Evolutionary conservation across 2,113 vertebrate genomes (phyloP).

Genomic region (Perognathus longimembris): DNA sequence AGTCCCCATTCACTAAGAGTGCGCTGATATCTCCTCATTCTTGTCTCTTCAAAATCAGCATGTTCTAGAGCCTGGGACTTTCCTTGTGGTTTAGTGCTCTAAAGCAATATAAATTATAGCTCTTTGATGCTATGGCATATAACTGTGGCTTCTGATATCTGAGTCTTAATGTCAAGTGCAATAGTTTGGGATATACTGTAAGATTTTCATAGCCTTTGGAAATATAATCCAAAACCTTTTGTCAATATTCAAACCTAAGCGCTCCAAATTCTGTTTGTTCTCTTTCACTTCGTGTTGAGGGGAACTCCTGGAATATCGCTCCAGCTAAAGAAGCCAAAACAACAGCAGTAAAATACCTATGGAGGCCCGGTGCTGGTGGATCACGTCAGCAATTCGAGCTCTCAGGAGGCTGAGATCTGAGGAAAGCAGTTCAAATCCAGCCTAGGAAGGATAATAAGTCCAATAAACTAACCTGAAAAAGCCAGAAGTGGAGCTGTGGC

Average conservation of each 20-base stretch:
- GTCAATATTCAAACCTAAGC: background rate
- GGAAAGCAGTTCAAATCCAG: too few relatives aligned
- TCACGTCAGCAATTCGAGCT: too few relatives aligned
- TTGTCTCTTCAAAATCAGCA: background rate
- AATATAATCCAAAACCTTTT: background rate
- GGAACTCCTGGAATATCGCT: background rate
- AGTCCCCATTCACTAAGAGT: background rate
- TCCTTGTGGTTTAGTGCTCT: background rate
- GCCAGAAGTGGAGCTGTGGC: too few relatives aligned
- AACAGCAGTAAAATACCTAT: background rate
- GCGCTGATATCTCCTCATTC: background rate
- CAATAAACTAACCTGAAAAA: too few relatives aligned
- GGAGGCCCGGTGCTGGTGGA: too few relatives aligned
- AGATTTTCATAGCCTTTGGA: background rate
- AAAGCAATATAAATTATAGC: background rate
- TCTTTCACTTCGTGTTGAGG: background rate
- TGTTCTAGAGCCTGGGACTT: background rate
- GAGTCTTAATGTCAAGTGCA: conserved; percentile 15
- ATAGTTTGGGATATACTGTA: background rate
- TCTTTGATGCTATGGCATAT: background rate
- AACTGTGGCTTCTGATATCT: background rate
- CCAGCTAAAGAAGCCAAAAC: background rate
- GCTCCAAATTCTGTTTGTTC: background rate
- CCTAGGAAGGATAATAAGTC: too few relatives aligned
- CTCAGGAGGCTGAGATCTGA: too few relatives aligned